phyloP scores from a whole-genome alignment of 2,797 vertebrate species.

The Oreortyx pictus region DNA sequence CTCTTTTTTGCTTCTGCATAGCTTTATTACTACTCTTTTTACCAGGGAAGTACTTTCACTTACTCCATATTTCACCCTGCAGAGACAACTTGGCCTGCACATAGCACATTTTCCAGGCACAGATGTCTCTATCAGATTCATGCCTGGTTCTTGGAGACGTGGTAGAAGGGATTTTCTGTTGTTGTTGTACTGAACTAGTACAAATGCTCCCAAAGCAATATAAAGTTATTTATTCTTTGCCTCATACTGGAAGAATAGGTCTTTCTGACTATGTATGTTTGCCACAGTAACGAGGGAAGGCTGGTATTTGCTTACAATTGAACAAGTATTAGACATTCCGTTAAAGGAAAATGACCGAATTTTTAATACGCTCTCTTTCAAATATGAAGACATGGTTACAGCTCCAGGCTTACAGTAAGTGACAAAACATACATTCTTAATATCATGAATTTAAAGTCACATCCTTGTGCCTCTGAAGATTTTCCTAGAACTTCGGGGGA shows the following conservation, averaged over 20 bases:
- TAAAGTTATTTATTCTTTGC: background rate
- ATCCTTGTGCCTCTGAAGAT: background rate
- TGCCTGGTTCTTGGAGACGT: background rate
- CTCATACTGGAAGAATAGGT: background rate
- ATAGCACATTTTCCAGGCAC: conserved; percentile 44
- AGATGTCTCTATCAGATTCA: background rate
- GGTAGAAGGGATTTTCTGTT: background rate
- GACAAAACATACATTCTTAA: background rate
- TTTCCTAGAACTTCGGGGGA: background rate
- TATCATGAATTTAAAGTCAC: conserved; percentile 2
- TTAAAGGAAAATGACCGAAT: background rate
- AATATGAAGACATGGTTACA: background rate
- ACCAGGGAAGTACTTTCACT: conserved; percentile 24
- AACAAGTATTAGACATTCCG: background rate
- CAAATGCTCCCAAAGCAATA: background rate
- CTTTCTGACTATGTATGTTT: background rate
- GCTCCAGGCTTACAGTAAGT: background rate
- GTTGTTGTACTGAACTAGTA: background rate
- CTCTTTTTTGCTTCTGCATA: background rate
- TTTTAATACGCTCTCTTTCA: background rate
- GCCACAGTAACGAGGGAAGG: background rate
- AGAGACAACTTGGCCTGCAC: conserved; percentile 26
- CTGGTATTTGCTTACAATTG: background rate
- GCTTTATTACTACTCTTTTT: background rate
- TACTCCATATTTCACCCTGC: conserved; percentile 39